phyloP scores from a whole-genome alignment of 2,113 vertebrate species.

The Sorex fumeus region DNA sequence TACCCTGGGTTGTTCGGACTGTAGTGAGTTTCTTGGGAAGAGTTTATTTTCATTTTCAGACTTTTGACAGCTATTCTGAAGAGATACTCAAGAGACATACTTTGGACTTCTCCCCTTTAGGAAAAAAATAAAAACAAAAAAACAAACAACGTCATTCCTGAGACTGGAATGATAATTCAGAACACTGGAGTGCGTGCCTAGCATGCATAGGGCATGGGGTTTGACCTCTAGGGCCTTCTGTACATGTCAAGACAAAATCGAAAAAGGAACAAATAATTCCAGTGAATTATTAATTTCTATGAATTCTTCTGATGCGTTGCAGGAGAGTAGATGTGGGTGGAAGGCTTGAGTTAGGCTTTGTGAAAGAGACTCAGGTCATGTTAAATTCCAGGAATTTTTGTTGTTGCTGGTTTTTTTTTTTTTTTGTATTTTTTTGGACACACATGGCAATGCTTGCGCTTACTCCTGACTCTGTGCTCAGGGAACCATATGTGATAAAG shows the following conservation, averaged over 20 bases:
- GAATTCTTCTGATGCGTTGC: not conserved
- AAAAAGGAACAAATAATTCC: conserved; percentile 20
- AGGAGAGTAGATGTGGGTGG: not conserved
- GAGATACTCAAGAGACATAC: not conserved
- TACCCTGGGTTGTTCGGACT: not conserved
- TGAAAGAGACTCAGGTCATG: not conserved
- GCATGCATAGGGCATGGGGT: too few species aligned
- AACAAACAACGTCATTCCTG: too few species aligned
- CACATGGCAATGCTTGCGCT: too few species aligned
- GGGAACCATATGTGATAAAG: too few species aligned
- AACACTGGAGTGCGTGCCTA: too few species aligned
- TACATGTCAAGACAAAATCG: too few species aligned
- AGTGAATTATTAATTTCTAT: not conserved
- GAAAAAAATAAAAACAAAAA: too few species aligned
- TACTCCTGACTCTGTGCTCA: too few species aligned
- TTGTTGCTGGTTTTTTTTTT: too few species aligned
- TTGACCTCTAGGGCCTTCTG: too few species aligned
- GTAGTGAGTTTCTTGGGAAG: not conserved
- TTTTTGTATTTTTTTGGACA: too few species aligned
- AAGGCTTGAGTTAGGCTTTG: not conserved
- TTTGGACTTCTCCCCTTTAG: conserved; percentile 23
- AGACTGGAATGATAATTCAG: too few species aligned
- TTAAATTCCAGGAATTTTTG: not conserved
- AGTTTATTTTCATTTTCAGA: not conserved
- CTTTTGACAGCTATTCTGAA: not conserved